These are phyloP conservation scores for Myotis findleyi DNA, from an alignment of 2,797 vertebrate species.

Conservation along the genomic window DNA sequence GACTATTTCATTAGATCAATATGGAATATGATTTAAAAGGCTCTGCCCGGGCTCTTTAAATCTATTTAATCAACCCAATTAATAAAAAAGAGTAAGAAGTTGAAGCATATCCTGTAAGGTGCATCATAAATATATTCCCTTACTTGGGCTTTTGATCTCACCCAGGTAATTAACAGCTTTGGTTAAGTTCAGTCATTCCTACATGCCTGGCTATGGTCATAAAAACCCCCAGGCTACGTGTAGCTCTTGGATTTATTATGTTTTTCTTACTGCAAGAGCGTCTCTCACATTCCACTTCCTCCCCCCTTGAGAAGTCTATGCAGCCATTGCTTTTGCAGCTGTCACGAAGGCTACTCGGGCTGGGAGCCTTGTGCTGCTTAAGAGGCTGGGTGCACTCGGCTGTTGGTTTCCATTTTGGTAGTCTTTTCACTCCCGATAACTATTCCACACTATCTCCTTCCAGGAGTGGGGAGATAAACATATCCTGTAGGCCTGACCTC, in stretches of 20 bases:
- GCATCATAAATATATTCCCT: conserved; percentile 89
- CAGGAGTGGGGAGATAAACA: conserved; percentile 15
- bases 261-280: conserved; percentile 86
- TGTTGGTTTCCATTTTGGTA: not conserved
- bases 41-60: conserved; percentile 90
- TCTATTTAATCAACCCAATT: conserved; percentile 93
- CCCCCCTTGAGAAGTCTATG: conserved; percentile 80
- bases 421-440: not conserved
- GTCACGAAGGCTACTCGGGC: conserved; percentile 35
- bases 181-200: conserved; percentile 90
- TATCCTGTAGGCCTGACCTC: not conserved
- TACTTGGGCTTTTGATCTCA: conserved; percentile 89
- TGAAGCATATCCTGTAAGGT: conserved; percentile 90
- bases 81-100: conserved; percentile 90
- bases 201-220: conserved; percentile 87
- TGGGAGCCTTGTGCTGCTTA: conserved; percentile 42
- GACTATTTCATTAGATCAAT: conserved; percentile 92
- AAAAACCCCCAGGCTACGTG: conserved; percentile 86
- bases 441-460: not conserved
- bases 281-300: conserved; percentile 78
- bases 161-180: conserved; percentile 91
- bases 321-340: conserved; percentile 72
- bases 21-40: conserved; percentile 90
- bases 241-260: conserved; percentile 89
- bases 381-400: not conserved